Evolutionary conservation across 1,140 invertebrate species (phyloP), one percentile per base, ranked within the genome.

Genomic region (Cotesia chilonis): DNA sequence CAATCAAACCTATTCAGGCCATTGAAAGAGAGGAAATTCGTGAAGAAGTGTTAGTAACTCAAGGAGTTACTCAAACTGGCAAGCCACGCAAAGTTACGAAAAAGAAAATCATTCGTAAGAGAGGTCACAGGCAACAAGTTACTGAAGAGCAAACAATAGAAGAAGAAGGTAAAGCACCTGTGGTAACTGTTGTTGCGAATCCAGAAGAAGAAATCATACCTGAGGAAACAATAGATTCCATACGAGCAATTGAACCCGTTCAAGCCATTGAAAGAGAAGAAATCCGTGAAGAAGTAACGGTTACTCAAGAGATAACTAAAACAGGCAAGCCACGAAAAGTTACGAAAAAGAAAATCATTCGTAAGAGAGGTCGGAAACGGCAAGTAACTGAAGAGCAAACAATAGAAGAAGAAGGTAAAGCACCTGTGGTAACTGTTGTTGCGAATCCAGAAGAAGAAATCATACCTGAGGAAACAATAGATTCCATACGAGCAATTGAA

Each of bases 121-220:
- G 74, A 28, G 59, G 71, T 28, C 66, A 74, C 57, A 73, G 75
- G 38, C 75, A 79, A 52, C 71, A 79, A 6, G 73, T 76, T 81
- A 83, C 81, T 10, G 83, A 84, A 55, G 79, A 87, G 67, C 75
- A 78, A 70, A 79, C 81, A 63, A 76, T 86, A 35, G 82, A 86
- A 75, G 83, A 87, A 77, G 83, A 87, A 71, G 80, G 84, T 14
- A n/a, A 68, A 20, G 47, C 55, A 3, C 47, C 71, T 4, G 47
- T 69, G 0, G 64, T 12, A 5, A 68, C 59, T 36, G 6, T 55
- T 12, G 4, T 69, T 4, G 38, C 20, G 7, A 63, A 68, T 38
- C 1, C 73, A 10, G 7, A 68, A 54, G 75, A 79, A 61, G 51
- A 74, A 9, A 47, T 72, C 0, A 69, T 74, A 47, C 12, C 41